phyloP scores from a whole-genome alignment of 2,113 vertebrate genomes.

The Cyanoramphus novaezelandiae region DNA sequence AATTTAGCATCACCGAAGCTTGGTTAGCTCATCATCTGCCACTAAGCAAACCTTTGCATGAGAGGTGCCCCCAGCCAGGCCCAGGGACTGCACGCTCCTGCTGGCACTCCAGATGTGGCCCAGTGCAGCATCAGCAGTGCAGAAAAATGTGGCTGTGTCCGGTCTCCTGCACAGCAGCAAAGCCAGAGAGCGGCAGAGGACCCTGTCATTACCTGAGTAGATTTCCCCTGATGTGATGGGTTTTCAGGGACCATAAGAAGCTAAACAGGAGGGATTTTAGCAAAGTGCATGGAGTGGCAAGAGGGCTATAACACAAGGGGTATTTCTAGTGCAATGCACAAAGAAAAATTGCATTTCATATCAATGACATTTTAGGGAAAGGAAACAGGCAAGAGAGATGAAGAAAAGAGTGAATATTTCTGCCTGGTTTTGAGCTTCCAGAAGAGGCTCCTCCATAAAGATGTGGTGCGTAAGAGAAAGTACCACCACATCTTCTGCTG shows the following conservation, averaged over 20 bases:
- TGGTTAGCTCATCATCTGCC: not conserved
- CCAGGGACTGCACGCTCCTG: accelerated
- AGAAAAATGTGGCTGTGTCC: not conserved
- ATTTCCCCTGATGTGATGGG: not conserved
- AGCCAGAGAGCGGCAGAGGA: not conserved
- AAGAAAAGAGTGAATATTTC: not conserved
- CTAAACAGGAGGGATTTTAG: not conserved
- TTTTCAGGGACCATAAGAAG: not conserved
- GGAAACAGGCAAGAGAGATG: not conserved
- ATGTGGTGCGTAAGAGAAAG: not conserved
- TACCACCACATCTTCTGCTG: not conserved
- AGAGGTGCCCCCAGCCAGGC: not conserved
- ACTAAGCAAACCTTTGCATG: not conserved
- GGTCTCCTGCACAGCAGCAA: not conserved
- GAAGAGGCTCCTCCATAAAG: not conserved
- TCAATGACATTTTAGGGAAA: not conserved
- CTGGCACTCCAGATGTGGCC: not conserved
- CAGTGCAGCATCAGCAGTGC: not conserved
- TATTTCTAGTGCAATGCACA: not conserved
- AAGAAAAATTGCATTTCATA: not conserved
- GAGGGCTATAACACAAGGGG: not conserved
- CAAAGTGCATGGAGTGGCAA: not conserved
- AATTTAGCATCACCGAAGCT: not conserved
- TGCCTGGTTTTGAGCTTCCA: not conserved
- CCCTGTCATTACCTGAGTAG: not conserved